Conservation (phyloP, 2,888 invertebrate species). For the Cantharis nigra region DNA sequence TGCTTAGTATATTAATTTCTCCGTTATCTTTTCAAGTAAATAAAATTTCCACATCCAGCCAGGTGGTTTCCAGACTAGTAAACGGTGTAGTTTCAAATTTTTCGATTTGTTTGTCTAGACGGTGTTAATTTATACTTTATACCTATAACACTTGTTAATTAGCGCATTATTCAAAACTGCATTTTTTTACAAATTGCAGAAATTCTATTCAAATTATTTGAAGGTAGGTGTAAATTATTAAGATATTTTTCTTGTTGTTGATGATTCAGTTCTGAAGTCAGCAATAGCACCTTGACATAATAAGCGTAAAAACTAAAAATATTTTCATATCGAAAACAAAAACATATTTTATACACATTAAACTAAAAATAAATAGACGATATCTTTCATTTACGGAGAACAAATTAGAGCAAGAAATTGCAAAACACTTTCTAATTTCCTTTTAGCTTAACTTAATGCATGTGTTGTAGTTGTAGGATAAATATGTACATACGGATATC, state of each 20-base stretch:
- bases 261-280: conserved; percentile 2
- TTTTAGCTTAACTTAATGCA: background rate
- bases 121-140: background rate
- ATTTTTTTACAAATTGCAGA: background rate
- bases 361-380: background rate
- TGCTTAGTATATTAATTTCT: background rate
- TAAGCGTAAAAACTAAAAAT: background rate
- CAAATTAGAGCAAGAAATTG: background rate
- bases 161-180: background rate
- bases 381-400: background rate
- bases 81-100: background rate
- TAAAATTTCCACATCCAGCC: background rate
- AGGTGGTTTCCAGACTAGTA: background rate
- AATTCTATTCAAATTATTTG: background rate
- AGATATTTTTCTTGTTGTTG: background rate
- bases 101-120: background rate
- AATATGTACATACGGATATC: background rate
- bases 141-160: background rate
- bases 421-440: background rate
- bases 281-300: background rate
- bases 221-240: background rate
- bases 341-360: background rate
- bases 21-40: background rate
- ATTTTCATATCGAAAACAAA: background rate
- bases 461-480: background rate